Evolutionary conservation across 2,888 invertebrate genomes (phyloP).

Genomic region (Ophion ellenae): DNA sequence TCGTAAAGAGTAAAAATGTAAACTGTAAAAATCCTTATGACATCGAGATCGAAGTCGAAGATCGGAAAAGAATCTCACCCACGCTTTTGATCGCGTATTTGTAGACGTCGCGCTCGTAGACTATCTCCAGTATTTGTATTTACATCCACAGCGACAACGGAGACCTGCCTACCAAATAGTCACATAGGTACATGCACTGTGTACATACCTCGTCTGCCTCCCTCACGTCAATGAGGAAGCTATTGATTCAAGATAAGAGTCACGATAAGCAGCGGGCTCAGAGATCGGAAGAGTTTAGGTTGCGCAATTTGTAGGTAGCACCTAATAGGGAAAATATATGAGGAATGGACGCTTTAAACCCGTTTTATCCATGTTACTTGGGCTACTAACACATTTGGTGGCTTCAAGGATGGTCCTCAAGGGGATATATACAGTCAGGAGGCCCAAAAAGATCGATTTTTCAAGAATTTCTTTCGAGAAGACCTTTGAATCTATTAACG

Average conservation of each 20-base stretch:
- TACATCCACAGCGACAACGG: slow-evolving; percentile 65
- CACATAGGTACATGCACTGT: slow-evolving; percentile 23
- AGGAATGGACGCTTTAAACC: neutral
- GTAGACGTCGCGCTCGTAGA: slow-evolving; percentile 58
- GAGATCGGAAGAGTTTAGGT: slow-evolving; percentile 49
- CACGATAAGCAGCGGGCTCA: slow-evolving; percentile 35
- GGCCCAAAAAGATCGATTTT: too few species aligned
- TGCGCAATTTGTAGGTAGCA: slow-evolving; percentile 50
- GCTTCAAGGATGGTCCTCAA: too few species aligned
- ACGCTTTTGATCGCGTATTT: slow-evolving; percentile 55
- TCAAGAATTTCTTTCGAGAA: too few species aligned
- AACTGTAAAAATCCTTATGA: slow-evolving; percentile 36
- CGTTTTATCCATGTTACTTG: too few species aligned
- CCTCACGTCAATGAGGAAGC: slow-evolving; percentile 72
- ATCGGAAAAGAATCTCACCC: slow-evolving; percentile 65
- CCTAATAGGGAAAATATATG: slow-evolving; percentile 2
- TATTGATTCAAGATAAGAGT: slow-evolving; percentile 75
- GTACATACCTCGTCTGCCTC: slow-evolving; percentile 38
- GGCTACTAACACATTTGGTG: too few species aligned
- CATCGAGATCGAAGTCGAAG: slow-evolving; percentile 38
- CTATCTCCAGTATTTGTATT: slow-evolving; percentile 68
- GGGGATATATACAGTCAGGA: too few species aligned
- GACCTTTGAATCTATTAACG: too few species aligned
- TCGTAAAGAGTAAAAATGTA: neutral
- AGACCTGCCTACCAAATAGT: slow-evolving; percentile 63